Percentiles rank a stretch among this genome's conserved stretches.
Evolutionary conservation across 92 coral and sea anemone species (phyloP).

Genomic region (Bergia sp.): DNA sequence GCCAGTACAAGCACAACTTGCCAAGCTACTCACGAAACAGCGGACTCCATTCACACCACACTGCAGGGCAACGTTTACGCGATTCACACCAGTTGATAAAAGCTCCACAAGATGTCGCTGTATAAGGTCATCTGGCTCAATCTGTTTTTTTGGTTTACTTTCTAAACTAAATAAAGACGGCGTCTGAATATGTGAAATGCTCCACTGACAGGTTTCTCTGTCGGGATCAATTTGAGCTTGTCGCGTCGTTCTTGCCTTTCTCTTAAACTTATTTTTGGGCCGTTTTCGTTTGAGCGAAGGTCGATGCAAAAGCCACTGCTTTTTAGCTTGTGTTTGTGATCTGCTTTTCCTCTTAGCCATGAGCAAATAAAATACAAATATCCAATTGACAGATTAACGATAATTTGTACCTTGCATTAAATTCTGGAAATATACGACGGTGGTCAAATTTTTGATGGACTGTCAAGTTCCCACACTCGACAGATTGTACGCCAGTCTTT

Average conservation of each 20-base stretch:
- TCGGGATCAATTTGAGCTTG: neutral
- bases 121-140: neutral
- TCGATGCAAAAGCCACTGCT: constrained; percentile 65
- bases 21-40: constrained; percentile 17
- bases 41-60: constrained; percentile 16
- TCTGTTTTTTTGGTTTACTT: neutral
- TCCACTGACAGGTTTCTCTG: neutral
- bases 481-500: neutral
- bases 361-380: neutral
- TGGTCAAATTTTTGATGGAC: neutral
- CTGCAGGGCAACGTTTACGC: constrained; percentile 14
- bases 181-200: neutral
- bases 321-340: constrained; percentile 59
- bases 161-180: neutral
- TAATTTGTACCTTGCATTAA: neutral
- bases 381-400: neutral
- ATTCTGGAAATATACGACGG: neutral
- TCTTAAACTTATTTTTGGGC: constrained; percentile 29
- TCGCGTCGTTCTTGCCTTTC: neutral
- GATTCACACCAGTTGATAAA: constrained; percentile 15
- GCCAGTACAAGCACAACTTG: constrained; percentile 19
- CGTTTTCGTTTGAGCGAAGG: constrained; percentile 53
- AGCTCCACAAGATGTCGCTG: constrained; percentile 12
- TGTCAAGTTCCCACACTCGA: no score
- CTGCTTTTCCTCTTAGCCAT: constrained; percentile 39